Evolutionary conservation across 2,888 invertebrate genomes (phyloP).

Genomic region (Branchellion lobata): DNA sequence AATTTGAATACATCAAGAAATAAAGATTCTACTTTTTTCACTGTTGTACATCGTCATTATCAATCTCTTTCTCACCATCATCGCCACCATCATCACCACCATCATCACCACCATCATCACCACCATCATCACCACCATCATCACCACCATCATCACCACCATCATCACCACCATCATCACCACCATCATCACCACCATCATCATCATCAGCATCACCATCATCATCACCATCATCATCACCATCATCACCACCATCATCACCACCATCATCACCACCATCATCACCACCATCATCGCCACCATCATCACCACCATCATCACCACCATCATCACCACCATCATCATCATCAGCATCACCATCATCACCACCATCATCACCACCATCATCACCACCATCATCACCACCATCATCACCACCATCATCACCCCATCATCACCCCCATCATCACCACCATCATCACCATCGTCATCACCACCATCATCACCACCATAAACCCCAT

Average conservation of each 20-base stretch:
- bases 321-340: not conserved
- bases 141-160: constrained; percentile 25
- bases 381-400: no score
- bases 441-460: no score
- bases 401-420: no score
- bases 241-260: constrained; percentile 35
- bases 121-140: constrained; percentile 6
- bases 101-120: constrained; percentile 27
- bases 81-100: constrained; percentile 11
- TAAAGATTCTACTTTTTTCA: no score
- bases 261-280: constrained; percentile 31
- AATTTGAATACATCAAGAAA: no score
- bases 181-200: constrained; percentile 6
- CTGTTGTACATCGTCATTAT: no score
- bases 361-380: no score
- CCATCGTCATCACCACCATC: no score
- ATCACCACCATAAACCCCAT: no score
- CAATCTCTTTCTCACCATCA: no score
- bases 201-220: constrained; percentile 32
- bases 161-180: constrained; percentile 25
- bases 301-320: constrained; percentile 13
- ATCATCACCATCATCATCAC: constrained; percentile 34
- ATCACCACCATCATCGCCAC: constrained; percentile 25
- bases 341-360: no score
- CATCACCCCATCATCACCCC: no score